Base-by-base conservation (phyloP, 2,888 invertebrate genomes). In the Leucoma salicis region DNA sequence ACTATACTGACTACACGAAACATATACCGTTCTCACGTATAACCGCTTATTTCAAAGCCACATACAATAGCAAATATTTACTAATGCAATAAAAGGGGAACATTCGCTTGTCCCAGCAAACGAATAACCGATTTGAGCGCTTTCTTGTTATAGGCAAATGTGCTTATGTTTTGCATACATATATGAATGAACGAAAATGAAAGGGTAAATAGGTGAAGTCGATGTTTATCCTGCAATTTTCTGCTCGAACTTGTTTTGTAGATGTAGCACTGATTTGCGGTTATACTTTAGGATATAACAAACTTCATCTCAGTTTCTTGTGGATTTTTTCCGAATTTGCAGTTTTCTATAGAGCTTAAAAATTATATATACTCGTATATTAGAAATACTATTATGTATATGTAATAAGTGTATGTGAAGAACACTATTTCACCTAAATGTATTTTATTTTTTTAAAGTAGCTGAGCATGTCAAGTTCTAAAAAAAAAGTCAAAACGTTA, bases 131-230 rank as follows among this genome's bases (percentile, higher is more conserved):
- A 48, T 46, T 55, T 49, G 49, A 49, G 49, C 43, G 42, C 39
- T 49, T 39, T 42, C 47, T 53, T 60, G 57, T 60, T 56, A 53
- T 58, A 42, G 46, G 46, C 31, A 43, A 57, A 53, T 53, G 53
- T 44, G 43, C 39, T 46, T n/a, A n/a, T n/a, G 39, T 42, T 60
- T 58, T 57, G 47, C 57, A 58, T 58, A 53, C 43, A 44, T 45
- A 57, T 57, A 24, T 43, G 43, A 43, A 31, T 12, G 42, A 40
- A 49, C 28, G 43, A 52, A 39, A 39, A 44, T 44, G 40, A 46
- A 49, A 29, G 25, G 29, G 47, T 38, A 39, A 29, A 48, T 39
- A 45, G 31, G 32, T 33, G 37, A 34, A 47, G 21, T 31, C 35
- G 35, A 14, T 56, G 37, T 53, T 53, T 47, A 45, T 42, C 14